A percentile compares a stretch with the other conserved stretches of the same genome.
phyloP scores from a whole-genome alignment of 2,888 invertebrate genomes.

The Phlogophora meticulosa region DNA sequence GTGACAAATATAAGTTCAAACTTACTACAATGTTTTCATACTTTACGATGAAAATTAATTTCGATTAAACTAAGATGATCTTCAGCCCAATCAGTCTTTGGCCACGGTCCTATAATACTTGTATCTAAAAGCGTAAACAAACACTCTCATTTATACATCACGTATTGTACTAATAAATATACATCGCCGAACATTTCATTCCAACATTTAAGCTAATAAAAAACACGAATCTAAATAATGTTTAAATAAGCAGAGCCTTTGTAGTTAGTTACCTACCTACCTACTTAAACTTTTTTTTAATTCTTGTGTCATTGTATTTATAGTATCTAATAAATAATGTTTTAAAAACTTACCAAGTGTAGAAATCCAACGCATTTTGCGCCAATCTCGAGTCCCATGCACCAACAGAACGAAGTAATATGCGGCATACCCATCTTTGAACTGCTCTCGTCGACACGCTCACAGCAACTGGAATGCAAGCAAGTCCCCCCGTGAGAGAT shows the following conservation, averaged over 20 bases:
- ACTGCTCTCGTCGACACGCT: constrained; percentile 38
- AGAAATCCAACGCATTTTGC: constrained; percentile 77
- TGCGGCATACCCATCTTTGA: constrained; percentile 82
- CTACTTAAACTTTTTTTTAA: no score
- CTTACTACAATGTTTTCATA: no score
- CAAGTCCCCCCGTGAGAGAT: constrained; percentile 23
- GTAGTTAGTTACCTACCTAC: no score
- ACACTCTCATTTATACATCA: constrained; percentile 24
- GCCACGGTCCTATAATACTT: constrained; percentile 4
- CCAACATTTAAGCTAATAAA: no score
- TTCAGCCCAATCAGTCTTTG: neutral
- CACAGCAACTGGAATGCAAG: constrained; percentile 70
- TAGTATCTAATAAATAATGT: neutral
- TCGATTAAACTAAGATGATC: neutral
- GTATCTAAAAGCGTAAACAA: constrained; percentile 25
- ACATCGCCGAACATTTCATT: neutral
- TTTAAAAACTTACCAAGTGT: constrained; percentile 77
- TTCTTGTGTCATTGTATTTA: no score
- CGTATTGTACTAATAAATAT: constrained; percentile 4
- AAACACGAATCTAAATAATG: no score
- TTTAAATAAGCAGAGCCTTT: no score
- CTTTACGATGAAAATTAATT: neutral
- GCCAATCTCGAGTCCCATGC: constrained; percentile 84
- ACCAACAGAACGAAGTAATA: constrained; percentile 85
- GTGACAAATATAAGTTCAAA: neutral